phyloP scores from a whole-genome alignment of 2,113 vertebrate genomes.

The Oncorhynchus clarkii region DNA sequence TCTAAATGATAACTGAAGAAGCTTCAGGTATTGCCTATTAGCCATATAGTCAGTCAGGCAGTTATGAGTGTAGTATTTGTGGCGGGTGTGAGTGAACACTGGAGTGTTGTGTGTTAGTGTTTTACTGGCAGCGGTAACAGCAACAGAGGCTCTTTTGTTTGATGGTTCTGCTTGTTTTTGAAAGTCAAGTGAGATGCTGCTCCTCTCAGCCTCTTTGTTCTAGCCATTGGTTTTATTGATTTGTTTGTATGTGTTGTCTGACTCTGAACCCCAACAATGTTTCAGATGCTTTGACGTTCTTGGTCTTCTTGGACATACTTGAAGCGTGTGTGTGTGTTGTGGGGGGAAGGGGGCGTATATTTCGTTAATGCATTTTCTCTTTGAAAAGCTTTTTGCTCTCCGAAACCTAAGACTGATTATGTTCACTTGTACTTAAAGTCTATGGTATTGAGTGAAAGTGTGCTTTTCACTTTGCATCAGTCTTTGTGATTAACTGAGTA shows the following conservation, averaged over 20 bases:
- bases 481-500: too few species aligned
- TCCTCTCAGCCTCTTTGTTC: conserved; percentile 58
- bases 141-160: conserved; percentile 74
- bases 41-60: not conserved
- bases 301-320: too few species aligned
- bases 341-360: too few species aligned
- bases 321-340: too few species aligned
- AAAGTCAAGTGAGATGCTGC: conserved; percentile 63
- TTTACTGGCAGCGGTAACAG: conserved; percentile 56
- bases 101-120: conserved; percentile 50
- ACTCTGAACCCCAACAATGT: not conserved
- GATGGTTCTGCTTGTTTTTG: conserved; percentile 66
- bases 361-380: too few species aligned
- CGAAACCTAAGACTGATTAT: too few species aligned
- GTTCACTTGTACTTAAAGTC: too few species aligned
- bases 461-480: too few species aligned
- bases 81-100: not conserved
- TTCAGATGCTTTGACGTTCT: too few species aligned
- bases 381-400: too few species aligned
- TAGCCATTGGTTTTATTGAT: conserved; percentile 52
- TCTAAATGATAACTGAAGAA: not conserved
- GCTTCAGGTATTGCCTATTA: not conserved
- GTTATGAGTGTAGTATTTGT: not conserved
- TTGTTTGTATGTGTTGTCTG: conserved; percentile 48
- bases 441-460: too few species aligned